Evolutionary conservation across 2,113 vertebrate genomes (phyloP).

Genomic region (Potamarius usumacintae): DNA sequence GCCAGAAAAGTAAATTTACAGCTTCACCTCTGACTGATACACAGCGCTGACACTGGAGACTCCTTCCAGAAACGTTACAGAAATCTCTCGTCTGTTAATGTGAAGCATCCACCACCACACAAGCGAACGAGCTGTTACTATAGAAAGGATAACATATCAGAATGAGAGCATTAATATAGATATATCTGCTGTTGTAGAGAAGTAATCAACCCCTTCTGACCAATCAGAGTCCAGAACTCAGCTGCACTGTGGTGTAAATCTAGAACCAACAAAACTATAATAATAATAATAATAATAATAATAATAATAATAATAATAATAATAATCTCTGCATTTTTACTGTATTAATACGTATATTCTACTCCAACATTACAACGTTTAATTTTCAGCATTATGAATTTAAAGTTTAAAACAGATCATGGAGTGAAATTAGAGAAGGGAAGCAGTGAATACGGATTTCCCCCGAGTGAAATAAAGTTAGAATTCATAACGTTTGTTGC

Average conservation of each 20-base stretch:
- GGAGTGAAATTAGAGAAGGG: background rate
- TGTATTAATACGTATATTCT: background rate
- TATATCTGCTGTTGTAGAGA: background rate
- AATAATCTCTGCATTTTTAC: background rate
- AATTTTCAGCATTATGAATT: background rate
- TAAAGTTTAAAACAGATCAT: background rate
- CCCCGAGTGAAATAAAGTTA: slow-evolving; percentile 18
- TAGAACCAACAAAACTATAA: no score
- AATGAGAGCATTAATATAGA: no score
- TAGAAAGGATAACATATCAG: background rate
- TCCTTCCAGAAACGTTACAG: background rate
- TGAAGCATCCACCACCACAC: no score
- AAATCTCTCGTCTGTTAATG: no score
- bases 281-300: no score
- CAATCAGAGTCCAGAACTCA: background rate
- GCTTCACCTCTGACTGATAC: no score
- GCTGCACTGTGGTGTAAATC: no score
- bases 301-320: no score
- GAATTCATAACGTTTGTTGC: slow-evolving; percentile 42
- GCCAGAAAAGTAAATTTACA: no score
- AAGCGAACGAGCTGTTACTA: background rate
- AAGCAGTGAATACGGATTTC: background rate
- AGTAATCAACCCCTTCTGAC: background rate
- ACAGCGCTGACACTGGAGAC: background rate
- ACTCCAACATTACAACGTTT: no score